These are phyloP conservation scores for Ashinkailepas kermadecensis DNA, from an alignment of 2,888 invertebrate genomes.

Conservation along the genomic window DNA sequence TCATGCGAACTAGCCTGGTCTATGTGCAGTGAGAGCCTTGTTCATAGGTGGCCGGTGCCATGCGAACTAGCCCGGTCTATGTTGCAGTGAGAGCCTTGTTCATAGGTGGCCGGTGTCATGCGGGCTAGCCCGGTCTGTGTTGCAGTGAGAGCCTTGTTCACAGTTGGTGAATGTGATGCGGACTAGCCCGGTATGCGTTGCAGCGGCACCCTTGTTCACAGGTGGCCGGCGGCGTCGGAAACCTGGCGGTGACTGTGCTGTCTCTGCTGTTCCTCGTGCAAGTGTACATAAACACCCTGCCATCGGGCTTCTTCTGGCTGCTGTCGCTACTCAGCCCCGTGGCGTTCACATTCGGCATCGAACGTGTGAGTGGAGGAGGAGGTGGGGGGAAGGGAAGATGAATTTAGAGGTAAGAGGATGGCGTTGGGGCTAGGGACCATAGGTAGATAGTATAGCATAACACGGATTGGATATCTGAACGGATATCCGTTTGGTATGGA, in stretches of 20 bases:
- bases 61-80: too few relatives aligned
- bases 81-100: neutral
- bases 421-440: too few relatives aligned
- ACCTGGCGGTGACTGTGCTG: slow-evolving; percentile 47
- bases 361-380: slow-evolving; percentile 55
- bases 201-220: neutral
- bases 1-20: too few relatives aligned
- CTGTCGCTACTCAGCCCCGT: slow-evolving; percentile 72
- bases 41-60: too few relatives aligned
- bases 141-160: neutral
- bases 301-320: slow-evolving; percentile 63
- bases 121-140: neutral
- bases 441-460: too few relatives aligned
- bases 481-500: too few relatives aligned
- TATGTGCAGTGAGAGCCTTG: too few relatives aligned
- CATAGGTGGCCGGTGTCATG: neutral
- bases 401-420: too few relatives aligned
- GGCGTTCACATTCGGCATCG: slow-evolving; percentile 74
- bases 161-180: slow-evolving; percentile 26
- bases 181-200: neutral
- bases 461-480: too few relatives aligned
- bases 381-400: neutral
- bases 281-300: slow-evolving; percentile 62
- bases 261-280: slow-evolving; percentile 73
- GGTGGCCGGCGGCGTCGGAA: slow-evolving; percentile 33